Conservation (phyloP, 2,888 invertebrate species). For the Himalopsyche kuldschensis region DNA sequence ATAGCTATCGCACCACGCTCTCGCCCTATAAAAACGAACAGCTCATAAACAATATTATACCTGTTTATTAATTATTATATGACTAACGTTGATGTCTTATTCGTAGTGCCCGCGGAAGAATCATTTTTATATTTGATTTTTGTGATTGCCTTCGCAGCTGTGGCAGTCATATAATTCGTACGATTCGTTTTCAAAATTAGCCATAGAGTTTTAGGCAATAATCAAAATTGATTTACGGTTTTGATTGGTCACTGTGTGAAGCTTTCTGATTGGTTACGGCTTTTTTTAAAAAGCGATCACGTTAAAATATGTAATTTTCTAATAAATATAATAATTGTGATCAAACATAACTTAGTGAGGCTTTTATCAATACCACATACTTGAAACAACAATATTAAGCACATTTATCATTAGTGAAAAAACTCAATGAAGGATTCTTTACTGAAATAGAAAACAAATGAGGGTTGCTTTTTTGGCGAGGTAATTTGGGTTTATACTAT, state of each 20-base stretch:
- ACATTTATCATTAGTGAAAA: no score
- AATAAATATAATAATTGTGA: background rate
- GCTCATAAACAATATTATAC: background rate
- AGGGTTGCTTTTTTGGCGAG: no score
- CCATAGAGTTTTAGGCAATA: background rate
- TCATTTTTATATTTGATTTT: background rate
- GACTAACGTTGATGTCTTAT: background rate
- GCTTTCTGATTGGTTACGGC: background rate
- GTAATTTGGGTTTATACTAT: no score
- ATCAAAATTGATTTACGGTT: background rate
- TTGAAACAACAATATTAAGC: no score
- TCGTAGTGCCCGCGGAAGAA: background rate
- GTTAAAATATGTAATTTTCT: background rate
- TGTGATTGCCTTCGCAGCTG: background rate
- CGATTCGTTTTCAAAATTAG: background rate
- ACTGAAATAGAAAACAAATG: no score
- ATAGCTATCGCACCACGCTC: background rate
- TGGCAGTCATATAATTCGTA: background rate
- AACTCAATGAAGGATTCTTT: no score
- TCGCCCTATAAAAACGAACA: background rate
- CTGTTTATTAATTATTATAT: background rate
- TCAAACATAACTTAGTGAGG: background rate
- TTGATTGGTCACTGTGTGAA: background rate
- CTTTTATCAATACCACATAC: background rate
- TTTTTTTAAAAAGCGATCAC: background rate